Evolutionary conservation across 2,888 invertebrate species (phyloP).

Genomic region (Patella ulyssiponensis): DNA sequence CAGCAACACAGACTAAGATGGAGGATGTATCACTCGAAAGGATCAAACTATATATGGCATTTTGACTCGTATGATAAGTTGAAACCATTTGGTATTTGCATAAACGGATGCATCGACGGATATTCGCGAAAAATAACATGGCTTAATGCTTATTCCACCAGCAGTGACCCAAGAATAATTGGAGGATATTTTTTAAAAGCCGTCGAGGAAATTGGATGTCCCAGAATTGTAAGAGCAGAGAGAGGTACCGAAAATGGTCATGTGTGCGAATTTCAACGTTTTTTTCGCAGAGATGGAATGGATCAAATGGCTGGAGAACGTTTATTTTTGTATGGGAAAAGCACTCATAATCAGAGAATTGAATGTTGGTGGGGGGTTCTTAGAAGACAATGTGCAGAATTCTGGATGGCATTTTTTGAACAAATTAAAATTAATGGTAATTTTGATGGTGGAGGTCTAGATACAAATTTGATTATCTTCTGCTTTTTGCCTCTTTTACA

Average conservation of each 20-base stretch:
- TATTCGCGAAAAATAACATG: constrained; percentile 10
- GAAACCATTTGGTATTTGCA: constrained; percentile 36
- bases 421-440: constrained; percentile 1
- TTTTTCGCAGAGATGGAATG: constrained; percentile 1
- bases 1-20: constrained; percentile 25
- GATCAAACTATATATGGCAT: constrained; percentile 36
- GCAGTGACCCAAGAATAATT: neutral
- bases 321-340: neutral
- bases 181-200: constrained; percentile 1
- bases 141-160: neutral
- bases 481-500: constrained; percentile 1
- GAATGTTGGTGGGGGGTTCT: constrained; percentile 9
- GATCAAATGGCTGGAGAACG: constrained; percentile 2
- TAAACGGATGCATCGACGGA: constrained; percentile 29
- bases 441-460: neutral
- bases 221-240: neutral
- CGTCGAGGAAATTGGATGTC: constrained; percentile 3
- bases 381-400: constrained; percentile 1
- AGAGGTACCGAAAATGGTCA: neutral
- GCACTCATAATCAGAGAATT: constrained; percentile 9
- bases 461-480: constrained; percentile 1
- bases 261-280: neutral
- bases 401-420: constrained; percentile 1
- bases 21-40: constrained; percentile 20
- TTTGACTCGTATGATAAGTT: constrained; percentile 33